Percentiles rank a stretch among this genome's conserved stretches.
These are phyloP conservation scores for Sternarchorhynchus goeldii DNA, from an alignment of 2,797 vertebrate species.

Conservation along the genomic window DNA sequence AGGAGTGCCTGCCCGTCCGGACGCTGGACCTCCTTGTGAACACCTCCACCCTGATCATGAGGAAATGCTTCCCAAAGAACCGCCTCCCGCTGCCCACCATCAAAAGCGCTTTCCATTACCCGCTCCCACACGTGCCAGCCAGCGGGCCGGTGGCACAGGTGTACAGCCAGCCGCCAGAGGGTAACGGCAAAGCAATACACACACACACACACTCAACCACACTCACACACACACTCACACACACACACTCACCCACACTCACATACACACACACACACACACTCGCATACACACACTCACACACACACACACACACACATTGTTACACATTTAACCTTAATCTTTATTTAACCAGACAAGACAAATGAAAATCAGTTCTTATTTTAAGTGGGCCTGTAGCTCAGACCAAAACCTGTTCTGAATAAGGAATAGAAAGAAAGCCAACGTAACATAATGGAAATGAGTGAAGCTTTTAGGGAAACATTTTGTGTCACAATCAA, in stretches of 20 bases:
- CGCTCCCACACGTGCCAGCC: conserved; percentile 84
- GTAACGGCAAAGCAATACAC: conserved; percentile 68
- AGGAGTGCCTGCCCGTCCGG: conserved; percentile 95
- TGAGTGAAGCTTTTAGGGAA: too few relatives aligned
- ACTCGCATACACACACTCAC: background rate
- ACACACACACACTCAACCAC: background rate
- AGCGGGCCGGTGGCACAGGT: conserved; percentile 90
- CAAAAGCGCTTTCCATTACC: conserved; percentile 89
- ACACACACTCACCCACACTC: background rate
- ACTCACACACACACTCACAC: background rate
- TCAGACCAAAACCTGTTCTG: too few relatives aligned
- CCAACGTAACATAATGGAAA: too few relatives aligned
- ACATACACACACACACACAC: background rate
- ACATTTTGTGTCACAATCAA: too few relatives aligned
- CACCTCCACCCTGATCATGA: conserved; percentile 96
- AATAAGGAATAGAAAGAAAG: too few relatives aligned
- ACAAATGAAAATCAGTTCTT: too few relatives aligned
- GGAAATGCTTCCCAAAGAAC: conserved; percentile 99
- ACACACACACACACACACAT: background rate
- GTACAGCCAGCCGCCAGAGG: conserved; percentile 88
- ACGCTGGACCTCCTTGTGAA: conserved; percentile 94
- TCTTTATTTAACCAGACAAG: background rate
- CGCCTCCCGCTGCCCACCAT: conserved; percentile 94
- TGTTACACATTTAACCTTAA: background rate
- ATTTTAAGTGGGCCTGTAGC: too few relatives aligned